Conservation (phyloP, 2,113 vertebrate genomes). For the Eurypyga helias region DNA sequence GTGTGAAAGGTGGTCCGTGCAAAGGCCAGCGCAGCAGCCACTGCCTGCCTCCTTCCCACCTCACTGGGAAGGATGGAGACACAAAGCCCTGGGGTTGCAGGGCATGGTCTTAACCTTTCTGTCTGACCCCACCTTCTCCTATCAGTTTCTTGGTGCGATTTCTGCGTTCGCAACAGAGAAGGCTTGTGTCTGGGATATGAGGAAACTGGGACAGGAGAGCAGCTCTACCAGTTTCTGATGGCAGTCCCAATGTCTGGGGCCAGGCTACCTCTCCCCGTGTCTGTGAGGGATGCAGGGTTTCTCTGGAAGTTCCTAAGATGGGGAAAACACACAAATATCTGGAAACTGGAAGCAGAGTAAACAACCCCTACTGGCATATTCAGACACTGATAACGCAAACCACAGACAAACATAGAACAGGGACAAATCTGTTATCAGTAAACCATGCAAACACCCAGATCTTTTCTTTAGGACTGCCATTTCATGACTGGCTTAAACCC, state of each 20-base stretch:
- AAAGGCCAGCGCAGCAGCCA: background rate
- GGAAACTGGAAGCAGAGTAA: background rate
- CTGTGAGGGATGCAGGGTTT: background rate
- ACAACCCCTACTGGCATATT: background rate
- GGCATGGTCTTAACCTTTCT: background rate
- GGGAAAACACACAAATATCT: background rate
- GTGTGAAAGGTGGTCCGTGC: background rate
- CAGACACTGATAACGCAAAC: background rate
- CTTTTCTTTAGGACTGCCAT: background rate
- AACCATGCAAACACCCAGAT: background rate
- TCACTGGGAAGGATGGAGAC: background rate
- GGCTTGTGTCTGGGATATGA: rapidly evolving
- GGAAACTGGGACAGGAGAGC: background rate
- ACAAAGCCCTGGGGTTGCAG: background rate
- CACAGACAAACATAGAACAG: background rate
- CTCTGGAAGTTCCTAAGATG: background rate
- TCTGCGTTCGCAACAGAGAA: background rate
- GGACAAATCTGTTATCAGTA: background rate
- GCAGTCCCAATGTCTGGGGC: background rate
- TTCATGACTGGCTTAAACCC: background rate
- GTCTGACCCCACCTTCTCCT: background rate
- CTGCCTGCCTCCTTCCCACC: background rate
- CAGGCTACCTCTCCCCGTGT: background rate
- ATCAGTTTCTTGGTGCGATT: background rate
- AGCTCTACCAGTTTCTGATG: background rate